Evolutionary conservation across 2,888 invertebrate species (phyloP).

Genomic region (Scaptomyza cyrtandrae): DNA sequence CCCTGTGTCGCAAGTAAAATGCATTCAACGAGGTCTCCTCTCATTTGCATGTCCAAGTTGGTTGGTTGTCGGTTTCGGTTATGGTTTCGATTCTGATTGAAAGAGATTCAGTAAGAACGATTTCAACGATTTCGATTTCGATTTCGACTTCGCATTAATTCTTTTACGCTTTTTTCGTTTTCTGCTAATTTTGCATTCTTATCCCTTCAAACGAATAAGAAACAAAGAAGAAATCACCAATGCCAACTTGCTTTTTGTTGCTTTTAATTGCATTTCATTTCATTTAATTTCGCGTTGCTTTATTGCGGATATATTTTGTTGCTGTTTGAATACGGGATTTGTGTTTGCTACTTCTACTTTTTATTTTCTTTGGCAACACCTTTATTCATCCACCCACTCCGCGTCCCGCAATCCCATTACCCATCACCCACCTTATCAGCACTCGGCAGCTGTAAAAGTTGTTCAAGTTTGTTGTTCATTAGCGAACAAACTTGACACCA

Average conservation of each 20-base stretch:
- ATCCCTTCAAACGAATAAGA: background rate
- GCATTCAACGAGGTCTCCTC: constrained; percentile 8
- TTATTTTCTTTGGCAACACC: background rate
- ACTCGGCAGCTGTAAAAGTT: constrained; percentile 39
- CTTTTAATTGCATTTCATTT: constrained; percentile 75
- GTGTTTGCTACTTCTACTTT: constrained; percentile 1
- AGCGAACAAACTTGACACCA: constrained; percentile 63
- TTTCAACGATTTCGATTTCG: background rate
- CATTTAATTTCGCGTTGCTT: constrained; percentile 59
- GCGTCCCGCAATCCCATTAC: no score
- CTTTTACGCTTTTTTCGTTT: background rate
- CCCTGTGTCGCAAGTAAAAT: no score
- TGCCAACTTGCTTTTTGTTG: constrained; percentile 57
- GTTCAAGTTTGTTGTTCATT: constrained; percentile 73
- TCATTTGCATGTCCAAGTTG: constrained; percentile 69
- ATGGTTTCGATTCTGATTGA: constrained; percentile 22
- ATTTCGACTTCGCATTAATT: background rate
- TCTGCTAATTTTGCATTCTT: constrained; percentile 42
- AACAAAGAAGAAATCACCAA: background rate
- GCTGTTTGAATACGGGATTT: constrained; percentile 22
- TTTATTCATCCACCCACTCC: background rate
- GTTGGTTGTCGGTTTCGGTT: constrained; percentile 11
- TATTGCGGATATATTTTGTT: constrained; percentile 53
- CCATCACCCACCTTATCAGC: background rate
- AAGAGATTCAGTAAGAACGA: no score